A percentile compares a stretch with the other conserved stretches of the same genome.
Evolutionary conservation across 1,140 invertebrate genomes (phyloP).

Genomic region (Ptiloglossa arizonensis): DNA sequence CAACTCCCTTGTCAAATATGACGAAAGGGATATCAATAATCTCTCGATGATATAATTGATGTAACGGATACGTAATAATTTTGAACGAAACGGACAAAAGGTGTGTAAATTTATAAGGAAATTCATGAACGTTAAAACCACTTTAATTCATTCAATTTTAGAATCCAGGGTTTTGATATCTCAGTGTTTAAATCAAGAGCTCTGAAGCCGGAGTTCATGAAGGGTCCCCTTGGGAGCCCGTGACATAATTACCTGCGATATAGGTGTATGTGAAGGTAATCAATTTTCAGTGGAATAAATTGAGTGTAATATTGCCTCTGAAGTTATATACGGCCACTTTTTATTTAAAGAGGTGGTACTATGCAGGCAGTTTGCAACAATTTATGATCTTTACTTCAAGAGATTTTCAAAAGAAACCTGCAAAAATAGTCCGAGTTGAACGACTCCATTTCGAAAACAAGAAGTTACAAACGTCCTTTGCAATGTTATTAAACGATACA

Average conservation of each 20-base stretch:
- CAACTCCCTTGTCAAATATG: neutral
- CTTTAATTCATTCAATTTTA: neutral
- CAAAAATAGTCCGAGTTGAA: no score
- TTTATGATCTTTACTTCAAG: neutral
- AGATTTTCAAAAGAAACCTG: no score
- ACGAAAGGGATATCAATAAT: neutral
- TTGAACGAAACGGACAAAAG: neutral
- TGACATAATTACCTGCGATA: conserved; percentile 10
- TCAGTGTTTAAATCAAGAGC: neutral
- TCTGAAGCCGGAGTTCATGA: neutral
- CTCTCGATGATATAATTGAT: neutral
- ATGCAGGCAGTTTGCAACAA: neutral
- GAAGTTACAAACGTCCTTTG: no score
- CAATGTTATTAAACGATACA: no score
- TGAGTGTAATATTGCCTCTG: conserved; percentile 4
- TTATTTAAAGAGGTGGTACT: neutral
- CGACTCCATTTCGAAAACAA: no score
- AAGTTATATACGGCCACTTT: neutral
- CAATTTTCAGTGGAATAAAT: conserved; percentile 15
- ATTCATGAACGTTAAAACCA: neutral
- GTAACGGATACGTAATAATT: neutral
- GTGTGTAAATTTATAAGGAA: neutral
- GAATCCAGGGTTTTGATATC: neutral
- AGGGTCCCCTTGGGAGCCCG: neutral
- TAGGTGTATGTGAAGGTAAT: conserved; percentile 9